Base-by-base conservation (phyloP, 2,113 vertebrate genomes). In the Vulpes ferrilata region DNA sequence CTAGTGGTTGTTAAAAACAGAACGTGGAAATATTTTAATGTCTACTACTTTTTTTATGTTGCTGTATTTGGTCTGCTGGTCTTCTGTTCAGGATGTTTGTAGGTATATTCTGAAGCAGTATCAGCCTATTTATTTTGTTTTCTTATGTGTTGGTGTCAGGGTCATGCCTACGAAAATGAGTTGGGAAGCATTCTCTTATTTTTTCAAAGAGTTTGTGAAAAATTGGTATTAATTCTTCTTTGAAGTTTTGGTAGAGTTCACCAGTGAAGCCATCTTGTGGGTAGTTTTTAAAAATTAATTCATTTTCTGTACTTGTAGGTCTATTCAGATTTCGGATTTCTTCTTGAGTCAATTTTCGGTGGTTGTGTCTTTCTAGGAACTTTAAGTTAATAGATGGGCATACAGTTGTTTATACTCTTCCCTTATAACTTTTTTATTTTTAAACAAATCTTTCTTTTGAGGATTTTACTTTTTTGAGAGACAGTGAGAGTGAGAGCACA, bases 1-100 rank as follows among this genome's bases (percentile, higher is more conserved):
- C 98, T 96, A 98, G 81, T 5, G 30, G 96, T 98, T 96, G 98
- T 98, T 98, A 98, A 98, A 99, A 98, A 90, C 90, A 98, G 65
- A 67, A 67, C n/a, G 65, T 67, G 32, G n/a, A 67, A 67, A 67
- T n/a, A 67, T 67, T 32, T n/a, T 67, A 67, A 67, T 9, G 35
- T 48, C 0, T 27, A 25, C 35, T 35, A 60, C 35, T 80, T 35
- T 69, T 13, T 57, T 1, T 13, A 32, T 15, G 74, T 69, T 69
- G 30, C 53, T 51, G 35, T 38, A 69, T 57, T 69, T 51, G 62
- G 74, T 79, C 80, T 60, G 74, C 55, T 80, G 48, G 60, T 59
- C 65, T 86, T 64, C 57, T 43, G 5, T 87, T 57, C 25, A 67
- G 25, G 60, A 60, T 27, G 57, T 94, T 55, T 59, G n/a, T 93